Percentiles rank a stretch among this genome's conserved stretches.
Conservation (phyloP, 2,797 vertebrate genomes). For the Micromesistius poutassou region DNA sequence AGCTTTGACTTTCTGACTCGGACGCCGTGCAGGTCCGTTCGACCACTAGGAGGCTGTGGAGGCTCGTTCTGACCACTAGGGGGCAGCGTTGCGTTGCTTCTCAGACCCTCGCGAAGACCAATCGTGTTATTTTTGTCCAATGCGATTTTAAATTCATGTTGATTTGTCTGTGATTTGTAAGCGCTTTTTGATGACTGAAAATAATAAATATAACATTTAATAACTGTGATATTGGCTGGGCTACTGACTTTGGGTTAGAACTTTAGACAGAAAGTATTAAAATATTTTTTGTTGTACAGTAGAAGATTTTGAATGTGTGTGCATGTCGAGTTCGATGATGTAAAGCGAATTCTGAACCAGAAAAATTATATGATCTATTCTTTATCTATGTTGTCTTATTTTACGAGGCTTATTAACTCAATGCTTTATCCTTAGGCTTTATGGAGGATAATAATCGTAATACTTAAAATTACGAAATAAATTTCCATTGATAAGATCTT, state of each 20-base stretch:
- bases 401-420: too few relatives aligned
- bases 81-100: constrained; percentile 57
- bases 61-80: constrained; percentile 52
- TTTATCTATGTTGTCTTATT: too few relatives aligned
- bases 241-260: background rate
- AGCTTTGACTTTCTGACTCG: background rate
- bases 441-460: too few relatives aligned
- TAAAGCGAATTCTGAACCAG: too few relatives aligned
- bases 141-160: constrained; percentile 29
- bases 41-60: background rate
- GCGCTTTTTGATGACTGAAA: background rate
- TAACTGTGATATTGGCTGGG: constrained; percentile 7
- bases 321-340: too few relatives aligned
- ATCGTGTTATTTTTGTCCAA: constrained; percentile 36
- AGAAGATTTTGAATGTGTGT: background rate
- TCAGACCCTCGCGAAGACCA: constrained; percentile 26
- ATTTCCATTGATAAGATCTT: too few relatives aligned
- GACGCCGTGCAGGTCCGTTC: constrained; percentile 9
- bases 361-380: too few relatives aligned
- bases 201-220: constrained; percentile 32
- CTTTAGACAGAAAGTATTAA: too few relatives aligned
- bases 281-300: too few relatives aligned
- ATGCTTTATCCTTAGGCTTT: too few relatives aligned
- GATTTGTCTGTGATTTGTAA: constrained; percentile 14
- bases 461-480: too few relatives aligned